phyloP scores from a whole-genome alignment of 2,888 invertebrate genomes.

The Tinea trinotella region DNA sequence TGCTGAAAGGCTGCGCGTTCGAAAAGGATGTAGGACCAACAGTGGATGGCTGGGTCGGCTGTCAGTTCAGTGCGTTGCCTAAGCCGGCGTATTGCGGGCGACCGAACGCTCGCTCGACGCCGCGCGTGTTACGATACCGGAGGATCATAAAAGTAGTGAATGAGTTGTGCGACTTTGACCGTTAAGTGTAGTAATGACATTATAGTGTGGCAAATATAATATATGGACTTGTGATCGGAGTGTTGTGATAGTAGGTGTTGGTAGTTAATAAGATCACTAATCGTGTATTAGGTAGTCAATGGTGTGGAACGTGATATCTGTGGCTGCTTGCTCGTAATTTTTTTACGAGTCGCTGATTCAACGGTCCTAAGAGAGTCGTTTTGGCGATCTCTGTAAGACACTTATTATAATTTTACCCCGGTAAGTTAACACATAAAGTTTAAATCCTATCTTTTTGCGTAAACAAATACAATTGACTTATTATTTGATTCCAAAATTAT shows the following conservation, averaged over 20 bases:
- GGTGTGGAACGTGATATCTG: constrained; percentile 12
- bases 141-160: constrained; percentile 2
- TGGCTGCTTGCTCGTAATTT: constrained; percentile 23
- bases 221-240: not conserved
- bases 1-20: constrained; percentile 27
- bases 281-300: not conserved
- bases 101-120: not conserved
- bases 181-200: not conserved
- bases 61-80: constrained; percentile 56
- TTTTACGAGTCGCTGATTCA: constrained; percentile 24
- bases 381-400: constrained; percentile 24
- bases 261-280: not conserved
- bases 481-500: too few relatives aligned
- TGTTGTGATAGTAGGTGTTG: not conserved
- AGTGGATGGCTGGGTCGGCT: constrained; percentile 44
- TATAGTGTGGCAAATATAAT: not conserved
- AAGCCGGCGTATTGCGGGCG: constrained; percentile 42
- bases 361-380: constrained; percentile 27
- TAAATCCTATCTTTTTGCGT: too few relatives aligned
- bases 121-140: not conserved
- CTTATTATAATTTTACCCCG: not conserved
- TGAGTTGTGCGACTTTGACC: not conserved
- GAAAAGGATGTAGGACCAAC: constrained; percentile 38
- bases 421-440: too few relatives aligned
- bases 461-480: too few relatives aligned